Conservation (phyloP, 2,888 invertebrate genomes). For the Papilio protenor region DNA sequence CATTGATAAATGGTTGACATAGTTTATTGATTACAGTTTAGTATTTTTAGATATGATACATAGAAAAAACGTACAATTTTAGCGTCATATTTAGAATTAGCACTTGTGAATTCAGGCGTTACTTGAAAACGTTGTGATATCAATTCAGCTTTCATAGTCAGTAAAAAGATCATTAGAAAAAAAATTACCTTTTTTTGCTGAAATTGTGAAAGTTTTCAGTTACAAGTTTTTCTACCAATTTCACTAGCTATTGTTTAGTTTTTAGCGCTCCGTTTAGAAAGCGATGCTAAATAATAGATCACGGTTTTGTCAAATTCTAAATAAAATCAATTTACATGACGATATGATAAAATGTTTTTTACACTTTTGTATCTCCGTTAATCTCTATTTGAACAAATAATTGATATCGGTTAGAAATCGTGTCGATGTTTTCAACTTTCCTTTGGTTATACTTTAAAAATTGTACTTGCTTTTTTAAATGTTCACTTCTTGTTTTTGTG, state of each 20-base stretch:
- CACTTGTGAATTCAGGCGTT: not conserved
- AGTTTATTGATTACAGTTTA: slow-evolving; percentile 29
- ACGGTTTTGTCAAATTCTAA: slow-evolving; percentile 50
- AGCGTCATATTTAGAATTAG: not conserved
- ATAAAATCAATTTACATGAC: slow-evolving; percentile 27
- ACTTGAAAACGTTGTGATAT: not conserved
- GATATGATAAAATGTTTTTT: slow-evolving; percentile 22
- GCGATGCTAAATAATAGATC: slow-evolving; percentile 56
- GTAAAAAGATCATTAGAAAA: not conserved
- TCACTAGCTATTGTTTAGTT: slow-evolving; percentile 37
- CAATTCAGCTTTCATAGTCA: not conserved
- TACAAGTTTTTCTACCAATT: slow-evolving; percentile 24
- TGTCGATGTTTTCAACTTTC: not conserved
- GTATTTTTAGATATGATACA: slow-evolving; percentile 40
- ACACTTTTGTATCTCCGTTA: not conserved
- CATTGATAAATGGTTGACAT: slow-evolving; percentile 43
- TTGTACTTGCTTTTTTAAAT: not conserved
- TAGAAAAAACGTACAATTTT: not conserved
- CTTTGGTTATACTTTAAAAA: not conserved
- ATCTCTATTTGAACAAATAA: slow-evolving; percentile 11
- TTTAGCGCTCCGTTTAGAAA: slow-evolving; percentile 55
- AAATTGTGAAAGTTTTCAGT: slow-evolving; percentile 2
- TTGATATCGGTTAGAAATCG: not conserved
- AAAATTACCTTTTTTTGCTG: not conserved
- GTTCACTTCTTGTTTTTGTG: not conserved